Percentiles rank a stretch among this genome's conserved stretches.
Conservation (phyloP, 1,140 invertebrate genomes). For the Apolygus lucorum region DNA sequence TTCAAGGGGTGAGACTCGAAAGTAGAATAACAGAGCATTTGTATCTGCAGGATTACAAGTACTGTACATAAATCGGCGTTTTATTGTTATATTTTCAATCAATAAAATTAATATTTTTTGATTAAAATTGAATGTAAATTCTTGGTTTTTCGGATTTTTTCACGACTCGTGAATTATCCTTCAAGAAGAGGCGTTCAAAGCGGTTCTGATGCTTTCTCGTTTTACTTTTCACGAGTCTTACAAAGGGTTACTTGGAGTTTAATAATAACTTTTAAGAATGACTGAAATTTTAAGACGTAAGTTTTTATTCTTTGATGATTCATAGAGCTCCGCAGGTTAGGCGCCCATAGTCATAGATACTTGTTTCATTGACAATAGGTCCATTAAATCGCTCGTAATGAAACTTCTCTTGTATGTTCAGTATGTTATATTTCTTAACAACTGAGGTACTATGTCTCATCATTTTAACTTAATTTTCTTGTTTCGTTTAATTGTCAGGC, state of each 20-base stretch:
- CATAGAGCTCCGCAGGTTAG: neutral
- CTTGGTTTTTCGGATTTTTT: neutral
- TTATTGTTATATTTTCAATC: too few relatives aligned
- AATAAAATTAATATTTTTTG: too few relatives aligned
- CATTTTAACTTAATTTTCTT: neutral
- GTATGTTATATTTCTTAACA: neutral
- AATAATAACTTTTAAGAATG: constrained; percentile 11
- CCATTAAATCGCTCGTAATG: neutral
- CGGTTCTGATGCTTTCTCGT: constrained; percentile 21
- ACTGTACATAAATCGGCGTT: too few relatives aligned
- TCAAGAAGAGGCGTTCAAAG: neutral
- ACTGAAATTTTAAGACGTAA: constrained; percentile 23
- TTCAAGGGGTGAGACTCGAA: neutral
- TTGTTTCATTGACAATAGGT: neutral
- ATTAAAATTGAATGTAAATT: neutral
- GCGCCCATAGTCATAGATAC: neutral
- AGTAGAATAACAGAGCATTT: constrained; percentile 22
- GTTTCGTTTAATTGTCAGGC: neutral
- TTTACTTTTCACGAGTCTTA: constrained; percentile 16
- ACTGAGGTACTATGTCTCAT: neutral
- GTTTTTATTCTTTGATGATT: neutral
- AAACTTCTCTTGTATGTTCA: neutral
- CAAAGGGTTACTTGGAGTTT: constrained; percentile 14
- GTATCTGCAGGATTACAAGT: neutral
- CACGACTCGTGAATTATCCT: neutral